Percentiles rank a stretch among this genome's conserved stretches.
These are phyloP conservation scores for Nylanderia fulva DNA, from an alignment of 1,140 invertebrate species.

Conservation along the genomic window DNA sequence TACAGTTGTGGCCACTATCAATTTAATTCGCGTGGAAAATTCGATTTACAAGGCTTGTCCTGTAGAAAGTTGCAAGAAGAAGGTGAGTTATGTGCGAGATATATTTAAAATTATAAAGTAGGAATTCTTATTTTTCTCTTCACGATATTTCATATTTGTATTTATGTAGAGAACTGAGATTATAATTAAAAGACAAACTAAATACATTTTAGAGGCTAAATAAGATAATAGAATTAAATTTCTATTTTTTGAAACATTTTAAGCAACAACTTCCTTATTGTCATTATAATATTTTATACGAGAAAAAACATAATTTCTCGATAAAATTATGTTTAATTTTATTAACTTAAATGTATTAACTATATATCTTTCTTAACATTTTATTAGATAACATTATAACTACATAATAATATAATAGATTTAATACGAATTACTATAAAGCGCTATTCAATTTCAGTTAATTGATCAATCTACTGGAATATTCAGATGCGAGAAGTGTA, in stretches of 20 bases:
- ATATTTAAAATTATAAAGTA: not conserved
- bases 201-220: not conserved
- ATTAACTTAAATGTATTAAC: not conserved
- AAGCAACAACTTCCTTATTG: no score
- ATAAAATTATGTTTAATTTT: not conserved
- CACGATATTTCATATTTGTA: not conserved
- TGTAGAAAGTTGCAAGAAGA: conserved; percentile 95
- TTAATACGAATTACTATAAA: not conserved
- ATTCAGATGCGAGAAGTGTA: conserved; percentile 98
- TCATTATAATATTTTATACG: not conserved
- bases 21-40: conserved; percentile 91
- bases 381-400: not conserved
- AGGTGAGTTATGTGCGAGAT: conserved; percentile 85
- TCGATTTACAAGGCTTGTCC: conserved; percentile 96
- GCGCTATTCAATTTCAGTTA: conserved; percentile 82
- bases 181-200: not conserved
- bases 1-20: conserved; percentile 89
- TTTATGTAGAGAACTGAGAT: not conserved
- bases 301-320: no score
- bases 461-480: conserved; percentile 94
- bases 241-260: no score
- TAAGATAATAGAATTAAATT: no score
- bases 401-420: not conserved
- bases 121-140: no score
- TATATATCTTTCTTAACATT: not conserved